Conservation (phyloP, 2,113 vertebrate species). For the Ovibos moschatus region DNA sequence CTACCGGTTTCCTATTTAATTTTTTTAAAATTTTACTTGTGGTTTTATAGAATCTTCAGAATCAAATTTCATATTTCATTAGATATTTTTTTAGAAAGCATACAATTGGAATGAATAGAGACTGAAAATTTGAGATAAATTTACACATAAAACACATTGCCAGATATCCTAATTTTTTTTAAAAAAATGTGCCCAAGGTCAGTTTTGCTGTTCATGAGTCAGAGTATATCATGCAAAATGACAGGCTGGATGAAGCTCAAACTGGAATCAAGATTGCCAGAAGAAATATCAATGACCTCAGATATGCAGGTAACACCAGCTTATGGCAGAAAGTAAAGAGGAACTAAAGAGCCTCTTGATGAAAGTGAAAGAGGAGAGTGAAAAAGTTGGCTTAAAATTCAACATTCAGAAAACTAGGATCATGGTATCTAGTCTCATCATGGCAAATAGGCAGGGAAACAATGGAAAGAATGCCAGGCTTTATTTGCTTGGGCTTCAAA, state of each 20-base stretch:
- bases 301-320: background rate
- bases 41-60: background rate
- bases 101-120: background rate
- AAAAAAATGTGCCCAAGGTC: background rate
- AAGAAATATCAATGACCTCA: background rate
- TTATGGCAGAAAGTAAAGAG: background rate
- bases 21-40: background rate
- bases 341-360: background rate
- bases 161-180: background rate
- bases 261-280: background rate
- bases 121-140: background rate
- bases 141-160: background rate
- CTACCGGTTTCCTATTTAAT: background rate
- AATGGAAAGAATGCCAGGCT: background rate
- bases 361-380: background rate
- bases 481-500: background rate
- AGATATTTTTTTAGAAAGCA: background rate
- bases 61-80: background rate
- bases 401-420: background rate
- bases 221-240: background rate
- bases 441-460: background rate
- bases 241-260: background rate
- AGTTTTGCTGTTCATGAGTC: background rate
- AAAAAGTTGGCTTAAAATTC: background rate
- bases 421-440: background rate